Evolutionary conservation across 2,888 invertebrate genomes (phyloP), one percentile per base, ranked within the genome.

Genomic region (Drosophila borealis): DNA sequence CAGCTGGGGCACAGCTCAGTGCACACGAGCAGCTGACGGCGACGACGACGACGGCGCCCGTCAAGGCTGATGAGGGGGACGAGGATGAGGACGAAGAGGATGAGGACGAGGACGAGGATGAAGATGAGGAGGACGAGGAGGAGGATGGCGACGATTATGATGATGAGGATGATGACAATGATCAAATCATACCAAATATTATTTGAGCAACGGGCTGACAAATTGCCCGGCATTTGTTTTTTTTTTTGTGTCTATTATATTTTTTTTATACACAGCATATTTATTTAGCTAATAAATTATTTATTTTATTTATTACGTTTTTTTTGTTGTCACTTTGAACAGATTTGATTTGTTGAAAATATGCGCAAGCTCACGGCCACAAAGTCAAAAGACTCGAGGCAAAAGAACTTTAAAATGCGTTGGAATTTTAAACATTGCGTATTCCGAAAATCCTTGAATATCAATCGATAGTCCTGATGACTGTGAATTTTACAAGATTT

Each of bases 121-220:
- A 80, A 6, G 75, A 72, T 4, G 75, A 82, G 0, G 81, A 82
- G 2, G 81, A 66, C 1, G 77, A 75, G 1, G 74, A 80, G 5
- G 78, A 71, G 5, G 71, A 68, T 4, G 81, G 82, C 9, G 78
- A 70, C 29, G 88, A 89, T 4, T 81, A 86, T 33, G 82, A 89
- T 19, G 78, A 89, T 10, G 88, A 89, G 37, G 88, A 88, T 55
- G 89, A 89, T 37, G 89, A 88, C 49, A 75, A 71, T 46, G 85
- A 89, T 80, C 89, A 89, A 74, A 51, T 85, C 34, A 88, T 85
- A 85, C 85, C 85, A 85, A 85, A 85, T 85, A 85, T 89, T 67
- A 75, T 84, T 55, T 88, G 70, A 87, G 37, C 39, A 60, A 54
- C 39, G 34, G 14, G 19, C 61, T 62, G 33, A 50, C 41, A 48